Evolutionary conservation across 2,113 vertebrate genomes (phyloP), one percentile per base, ranked within the genome.

Genomic region (Phycodurus eques): DNA sequence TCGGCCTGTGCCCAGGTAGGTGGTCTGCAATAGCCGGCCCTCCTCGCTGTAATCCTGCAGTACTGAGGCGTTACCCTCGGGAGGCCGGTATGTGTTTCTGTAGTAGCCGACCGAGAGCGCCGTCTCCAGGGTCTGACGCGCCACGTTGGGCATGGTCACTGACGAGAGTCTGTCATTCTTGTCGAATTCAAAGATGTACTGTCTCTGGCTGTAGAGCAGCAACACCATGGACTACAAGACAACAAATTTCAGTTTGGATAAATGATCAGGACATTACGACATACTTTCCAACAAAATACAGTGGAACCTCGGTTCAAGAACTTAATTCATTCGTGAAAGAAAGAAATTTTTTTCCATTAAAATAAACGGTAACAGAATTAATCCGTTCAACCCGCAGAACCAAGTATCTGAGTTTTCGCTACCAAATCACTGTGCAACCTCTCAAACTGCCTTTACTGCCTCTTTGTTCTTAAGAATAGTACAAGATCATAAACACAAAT

Each of bases 121-220:
- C 67, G 97, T 99, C 88, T 98, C 96, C 66, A 99, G 85, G 0
- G 94, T 98, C 88, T 98, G 96, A 12, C 97, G 93, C 22, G 97
- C 98, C 75, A 98, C 96, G 0, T 98, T 99, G 82, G 98, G 98
- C 98, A 99, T 99, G 2, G 97, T 99, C 82, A 99, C 97, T 0
- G 97, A 98, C 1, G 94, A 96, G 3, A 99, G 92, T 0, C 94
- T 93, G 80, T 99, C 95, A 0, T 98, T 99, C 90, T 96, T 97
- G 87, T 99, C 98, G 46, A 99, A 99, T 84, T 99, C 96, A 53
- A 99, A 99, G 91, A 99, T 99, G 71, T 99, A 99, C 78, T 98
- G 98, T 69, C 97, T 91, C 88, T 99, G 97, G 89, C 97, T 99
- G 85, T 96, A 96, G 44, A 99, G 97, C 4, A 98, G 94, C 62